phyloP scores from a whole-genome alignment of 1,140 invertebrate species.

The Caenorhabditis remanei region DNA sequence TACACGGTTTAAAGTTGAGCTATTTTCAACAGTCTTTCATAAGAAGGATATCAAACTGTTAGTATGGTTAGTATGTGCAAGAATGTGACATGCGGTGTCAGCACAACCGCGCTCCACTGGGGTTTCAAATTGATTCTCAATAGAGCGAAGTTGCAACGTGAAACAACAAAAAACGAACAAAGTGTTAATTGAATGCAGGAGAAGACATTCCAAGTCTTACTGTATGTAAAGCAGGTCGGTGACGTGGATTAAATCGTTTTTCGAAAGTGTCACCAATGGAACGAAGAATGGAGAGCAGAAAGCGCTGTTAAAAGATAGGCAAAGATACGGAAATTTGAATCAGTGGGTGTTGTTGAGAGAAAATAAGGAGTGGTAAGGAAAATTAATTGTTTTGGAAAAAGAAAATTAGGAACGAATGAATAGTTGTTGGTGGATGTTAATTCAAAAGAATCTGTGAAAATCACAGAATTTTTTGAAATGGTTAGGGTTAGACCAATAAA shows the following conservation, averaged over 20 bases:
- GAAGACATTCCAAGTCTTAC: constrained; percentile 31
- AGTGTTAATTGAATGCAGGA: not conserved
- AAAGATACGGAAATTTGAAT: not conserved
- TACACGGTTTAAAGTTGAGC: no score
- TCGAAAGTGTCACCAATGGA: not conserved
- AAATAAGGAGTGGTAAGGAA: no score
- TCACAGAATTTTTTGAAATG: no score
- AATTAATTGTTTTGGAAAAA: not conserved
- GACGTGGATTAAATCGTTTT: not conserved
- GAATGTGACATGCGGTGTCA: not conserved
- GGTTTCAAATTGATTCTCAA: no score
- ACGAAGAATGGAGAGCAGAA: constrained; percentile 36
- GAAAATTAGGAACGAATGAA: not conserved
- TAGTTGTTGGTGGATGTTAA: no score
- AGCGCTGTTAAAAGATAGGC: constrained; percentile 25
- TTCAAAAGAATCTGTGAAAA: no score
- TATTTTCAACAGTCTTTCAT: no score
- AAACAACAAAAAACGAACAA: not conserved
- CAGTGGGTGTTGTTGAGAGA: no score
- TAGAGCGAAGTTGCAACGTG: not conserved
- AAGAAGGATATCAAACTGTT: not conserved
- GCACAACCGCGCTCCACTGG: no score
- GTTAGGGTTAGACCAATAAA: not conserved
- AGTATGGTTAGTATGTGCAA: not conserved
- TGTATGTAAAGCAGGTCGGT: not conserved